Evolutionary conservation across 2,888 invertebrate genomes (phyloP).

Genomic region (Papilio gigon): DNA sequence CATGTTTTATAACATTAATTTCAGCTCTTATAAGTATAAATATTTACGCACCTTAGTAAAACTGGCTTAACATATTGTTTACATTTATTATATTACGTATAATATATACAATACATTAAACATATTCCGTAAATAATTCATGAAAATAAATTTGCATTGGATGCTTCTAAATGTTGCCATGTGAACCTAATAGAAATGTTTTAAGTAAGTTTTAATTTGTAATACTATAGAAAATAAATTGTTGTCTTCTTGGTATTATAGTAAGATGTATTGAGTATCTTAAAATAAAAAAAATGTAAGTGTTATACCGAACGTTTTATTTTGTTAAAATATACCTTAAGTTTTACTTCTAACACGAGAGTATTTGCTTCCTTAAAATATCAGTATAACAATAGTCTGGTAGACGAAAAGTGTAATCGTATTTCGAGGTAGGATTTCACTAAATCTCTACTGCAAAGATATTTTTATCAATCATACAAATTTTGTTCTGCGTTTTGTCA

Average conservation of each 20-base stretch:
- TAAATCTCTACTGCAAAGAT: too few species aligned
- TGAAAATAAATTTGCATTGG: too few species aligned
- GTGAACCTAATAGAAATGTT: background rate
- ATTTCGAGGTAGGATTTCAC: too few species aligned
- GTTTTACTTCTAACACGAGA: background rate
- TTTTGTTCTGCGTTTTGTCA: too few species aligned
- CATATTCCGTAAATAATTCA: background rate
- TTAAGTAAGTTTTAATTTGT: background rate
- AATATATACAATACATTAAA: background rate
- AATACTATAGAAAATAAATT: too few species aligned
- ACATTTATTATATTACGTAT: background rate
- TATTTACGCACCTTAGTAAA: background rate
- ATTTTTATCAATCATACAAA: too few species aligned
- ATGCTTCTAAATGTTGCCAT: background rate
- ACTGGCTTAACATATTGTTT: background rate
- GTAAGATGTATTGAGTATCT: background rate
- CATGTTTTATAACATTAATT: too few species aligned
- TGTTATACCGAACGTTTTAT: background rate
- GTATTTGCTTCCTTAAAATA: background rate
- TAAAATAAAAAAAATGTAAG: background rate
- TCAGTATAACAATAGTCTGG: too few species aligned
- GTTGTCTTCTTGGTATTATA: background rate
- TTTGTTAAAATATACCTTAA: background rate
- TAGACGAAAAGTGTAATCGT: too few species aligned
- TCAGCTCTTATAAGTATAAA: background rate